These are phyloP conservation scores for Asarcornis scutulata DNA, from an alignment of 2,113 vertebrate genomes.

Conservation along the genomic window DNA sequence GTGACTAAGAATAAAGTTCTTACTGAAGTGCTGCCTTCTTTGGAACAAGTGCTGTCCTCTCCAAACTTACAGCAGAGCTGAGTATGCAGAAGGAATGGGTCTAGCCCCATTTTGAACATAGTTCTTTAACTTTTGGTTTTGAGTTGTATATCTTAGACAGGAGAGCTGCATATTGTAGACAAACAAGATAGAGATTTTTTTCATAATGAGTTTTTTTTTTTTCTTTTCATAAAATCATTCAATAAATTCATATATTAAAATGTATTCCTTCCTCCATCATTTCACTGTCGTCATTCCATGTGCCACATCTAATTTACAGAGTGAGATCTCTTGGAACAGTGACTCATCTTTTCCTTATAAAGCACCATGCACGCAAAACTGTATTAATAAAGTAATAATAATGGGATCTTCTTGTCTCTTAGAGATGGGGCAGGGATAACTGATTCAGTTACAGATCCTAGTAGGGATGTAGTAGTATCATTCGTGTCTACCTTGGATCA, in stretches of 20 bases:
- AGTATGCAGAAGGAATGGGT: background rate
- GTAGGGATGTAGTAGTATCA: background rate
- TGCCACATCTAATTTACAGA: background rate
- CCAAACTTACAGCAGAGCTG: background rate
- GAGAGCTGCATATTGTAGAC: background rate
- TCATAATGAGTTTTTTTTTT: no score
- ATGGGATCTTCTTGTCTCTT: slow-evolving; percentile 15
- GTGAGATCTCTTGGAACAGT: slow-evolving; percentile 28
- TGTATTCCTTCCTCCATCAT: slow-evolving; percentile 2
- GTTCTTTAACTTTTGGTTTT: background rate
- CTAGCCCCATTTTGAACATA: background rate
- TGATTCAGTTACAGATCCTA: background rate
- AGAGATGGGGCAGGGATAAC: background rate
- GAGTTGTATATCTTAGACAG: background rate
- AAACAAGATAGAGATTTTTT: background rate
- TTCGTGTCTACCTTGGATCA: background rate
- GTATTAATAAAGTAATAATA: slow-evolving; percentile 43
- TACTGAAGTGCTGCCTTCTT: background rate
- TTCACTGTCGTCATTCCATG: slow-evolving; percentile 1
- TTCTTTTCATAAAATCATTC: background rate
- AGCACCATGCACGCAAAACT: background rate
- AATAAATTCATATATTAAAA: slow-evolving; percentile 14
- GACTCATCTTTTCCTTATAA: slow-evolving; percentile 52
- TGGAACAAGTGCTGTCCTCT: background rate
- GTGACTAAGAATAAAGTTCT: background rate